phyloP scores from a whole-genome alignment of 2,113 vertebrate genomes.

The Setophaga kirtlandii region DNA sequence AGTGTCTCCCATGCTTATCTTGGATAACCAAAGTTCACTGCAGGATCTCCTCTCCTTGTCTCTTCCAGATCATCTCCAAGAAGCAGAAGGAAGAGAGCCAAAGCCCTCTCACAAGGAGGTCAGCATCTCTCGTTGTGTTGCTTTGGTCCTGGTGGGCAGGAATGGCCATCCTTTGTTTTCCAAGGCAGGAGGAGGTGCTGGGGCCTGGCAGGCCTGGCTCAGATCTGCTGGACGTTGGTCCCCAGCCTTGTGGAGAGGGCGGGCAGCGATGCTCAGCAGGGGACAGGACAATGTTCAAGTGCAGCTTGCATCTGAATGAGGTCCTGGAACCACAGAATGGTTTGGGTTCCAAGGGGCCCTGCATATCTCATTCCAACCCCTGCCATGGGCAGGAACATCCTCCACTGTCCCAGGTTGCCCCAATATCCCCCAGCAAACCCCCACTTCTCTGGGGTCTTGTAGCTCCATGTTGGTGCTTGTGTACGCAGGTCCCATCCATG shows the following conservation, averaged over 20 bases:
- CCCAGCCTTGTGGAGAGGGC: rapidly evolving
- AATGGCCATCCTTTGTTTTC: not conserved
- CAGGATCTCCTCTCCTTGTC: not conserved
- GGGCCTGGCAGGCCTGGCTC: not conserved
- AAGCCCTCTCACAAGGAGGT: conserved; percentile 66
- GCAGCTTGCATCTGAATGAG: not conserved
- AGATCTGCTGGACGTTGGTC: not conserved
- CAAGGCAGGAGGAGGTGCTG: not conserved
- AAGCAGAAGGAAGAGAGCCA: conserved; percentile 63
- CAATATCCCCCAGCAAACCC: not conserved
- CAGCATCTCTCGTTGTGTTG: not conserved
- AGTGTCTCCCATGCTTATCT: not conserved
- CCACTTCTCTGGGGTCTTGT: not conserved
- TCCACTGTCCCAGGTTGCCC: not conserved
- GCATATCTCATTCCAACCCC: not conserved
- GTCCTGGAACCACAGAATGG: not conserved
- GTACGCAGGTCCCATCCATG: not conserved
- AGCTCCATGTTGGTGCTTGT: rapidly evolving
- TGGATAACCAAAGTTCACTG: not conserved
- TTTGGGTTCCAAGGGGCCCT: not conserved
- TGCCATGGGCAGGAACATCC: not conserved
- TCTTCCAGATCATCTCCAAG: conserved; percentile 69
- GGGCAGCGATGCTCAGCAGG: not conserved
- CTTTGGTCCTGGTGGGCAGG: not conserved
- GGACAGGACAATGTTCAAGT: not conserved